Evolutionary conservation across 2,797 vertebrate genomes (phyloP), one percentile per base, ranked within the genome.

Genomic region (Pipistrellus pygmaeus): DNA sequence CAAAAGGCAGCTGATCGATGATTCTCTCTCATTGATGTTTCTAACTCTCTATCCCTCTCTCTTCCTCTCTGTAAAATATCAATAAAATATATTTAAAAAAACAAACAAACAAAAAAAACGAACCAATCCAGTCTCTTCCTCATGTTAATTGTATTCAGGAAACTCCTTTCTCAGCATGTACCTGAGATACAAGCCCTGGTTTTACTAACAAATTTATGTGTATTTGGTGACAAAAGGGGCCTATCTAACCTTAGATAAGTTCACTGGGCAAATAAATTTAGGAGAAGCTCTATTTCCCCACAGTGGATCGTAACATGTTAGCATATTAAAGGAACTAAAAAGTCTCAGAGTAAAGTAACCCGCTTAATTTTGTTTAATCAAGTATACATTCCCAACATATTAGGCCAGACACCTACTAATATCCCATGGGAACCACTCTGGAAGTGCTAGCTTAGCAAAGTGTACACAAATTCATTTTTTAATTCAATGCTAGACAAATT

Each of bases 311-410:
- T 32, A 84, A 72, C 2, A 73, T 6, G 68, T 60, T 44, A 90
- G 69, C 64, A 75, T 55, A 62, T n/a, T 78, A 64, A 64, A 96
- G 51, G 20, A 62, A 23, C 80, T 77, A 72, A 80, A 64, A 53
- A 44, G 41, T 20, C 73, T 90, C 41, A 62, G 0, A 38, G 66
- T 44, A 17, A 92, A 72, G 62, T 87, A 51, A 72, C 21, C 55
- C 69, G 25, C 48, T 85, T 92, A 21, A 48, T 78, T 95, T 89
- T 93, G 35, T 91, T 95, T 90, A 93, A 90, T 44, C 13, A 82
- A 86, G 35, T 95, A 77, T 8, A n/a, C 30, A 87, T n/a, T 93
- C 44, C 64, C 72, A 84, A 92, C 60, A 53, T 21, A 84, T n/a
- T n/a, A 93, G 60, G 62, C 41, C 15, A 78, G 44, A 72, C 60